Conservation (phyloP, 2,797 vertebrate species). For the Emys orbicularis region DNA sequence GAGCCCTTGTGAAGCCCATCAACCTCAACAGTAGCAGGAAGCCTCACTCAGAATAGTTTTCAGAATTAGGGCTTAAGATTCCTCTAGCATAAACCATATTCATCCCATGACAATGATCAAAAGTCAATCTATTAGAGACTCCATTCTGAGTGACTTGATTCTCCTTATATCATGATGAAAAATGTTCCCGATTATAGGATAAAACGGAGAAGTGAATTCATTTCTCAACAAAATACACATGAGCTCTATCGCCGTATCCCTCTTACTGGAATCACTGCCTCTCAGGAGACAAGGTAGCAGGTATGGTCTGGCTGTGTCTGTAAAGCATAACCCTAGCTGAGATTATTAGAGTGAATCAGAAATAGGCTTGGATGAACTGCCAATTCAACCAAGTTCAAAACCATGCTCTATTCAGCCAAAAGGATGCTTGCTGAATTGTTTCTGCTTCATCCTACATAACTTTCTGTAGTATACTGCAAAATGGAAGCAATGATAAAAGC, state of each 20-base stretch:
- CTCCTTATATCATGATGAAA: background rate
- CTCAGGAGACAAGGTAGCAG: background rate
- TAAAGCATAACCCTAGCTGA: background rate
- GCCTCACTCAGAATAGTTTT: background rate
- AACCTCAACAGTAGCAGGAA: background rate
- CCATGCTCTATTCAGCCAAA: background rate
- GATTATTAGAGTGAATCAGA: background rate
- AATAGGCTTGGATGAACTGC: background rate
- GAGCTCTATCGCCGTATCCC: background rate
- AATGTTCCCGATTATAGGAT: background rate
- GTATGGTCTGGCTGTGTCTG: background rate
- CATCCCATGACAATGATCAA: background rate
- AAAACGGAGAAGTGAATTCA: background rate
- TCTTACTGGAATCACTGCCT: background rate
- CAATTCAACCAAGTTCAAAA: background rate
- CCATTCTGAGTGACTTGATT: background rate
- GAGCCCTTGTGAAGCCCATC: background rate
- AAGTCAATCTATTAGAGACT: background rate
- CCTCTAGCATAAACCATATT: background rate
- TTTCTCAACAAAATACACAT: background rate
- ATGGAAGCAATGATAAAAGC: background rate
- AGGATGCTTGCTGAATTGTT: background rate
- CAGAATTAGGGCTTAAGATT: background rate
- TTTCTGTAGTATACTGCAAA: accelerated
- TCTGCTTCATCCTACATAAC: background rate